Evolutionary conservation across 1,140 invertebrate genomes (phyloP), one percentile per base, ranked within the genome.

Genomic region (Capitella teleta): DNA sequence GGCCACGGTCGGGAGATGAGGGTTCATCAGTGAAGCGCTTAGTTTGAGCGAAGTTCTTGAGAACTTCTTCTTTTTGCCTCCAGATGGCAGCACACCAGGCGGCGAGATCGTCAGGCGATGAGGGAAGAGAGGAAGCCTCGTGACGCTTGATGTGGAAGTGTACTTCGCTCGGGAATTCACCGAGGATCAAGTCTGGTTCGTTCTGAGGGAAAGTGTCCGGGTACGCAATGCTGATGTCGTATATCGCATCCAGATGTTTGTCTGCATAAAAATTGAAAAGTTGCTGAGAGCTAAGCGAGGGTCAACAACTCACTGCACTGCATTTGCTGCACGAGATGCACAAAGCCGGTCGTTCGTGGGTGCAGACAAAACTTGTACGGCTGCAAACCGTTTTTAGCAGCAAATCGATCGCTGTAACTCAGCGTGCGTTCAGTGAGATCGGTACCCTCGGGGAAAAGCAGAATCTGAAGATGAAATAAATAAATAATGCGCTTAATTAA

Each of bases 381-480:
- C 64, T 78, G 60, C 21, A 88, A 67, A 53, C 79, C 76, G 61
- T 85, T 77, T 56, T 81, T 79, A 10, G 71, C 65, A 1, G 87
- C 87, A 72, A 79, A 90, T 40, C 73, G 73, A 57, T 87, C 77
- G 52, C 86, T 90, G 46, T 78, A 81, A 28, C 67, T 70, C 54
- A 80, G 82, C 45, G 84, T 87, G 25, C 72, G 75, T n/a, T 72
- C 68, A 18, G 84, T 86, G 23, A 90, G 73, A 68, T 92, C 86
- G 0, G 87, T 92, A 2, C 89, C 88, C 73, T 92, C 88, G 0
- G 87, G 87, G 63, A 91, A 93, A 49, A 93, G 75, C 14, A 91
- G 71, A 24, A 92, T 61, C 69, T 76, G 54, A 51, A 65, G 61
- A 58, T 23, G 51, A 42, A 38, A 50, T 18, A 21, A 47, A 19